These are phyloP conservation scores for Chaetops frenatus DNA, from an alignment of 2,113 vertebrate genomes.

Conservation along the genomic window DNA sequence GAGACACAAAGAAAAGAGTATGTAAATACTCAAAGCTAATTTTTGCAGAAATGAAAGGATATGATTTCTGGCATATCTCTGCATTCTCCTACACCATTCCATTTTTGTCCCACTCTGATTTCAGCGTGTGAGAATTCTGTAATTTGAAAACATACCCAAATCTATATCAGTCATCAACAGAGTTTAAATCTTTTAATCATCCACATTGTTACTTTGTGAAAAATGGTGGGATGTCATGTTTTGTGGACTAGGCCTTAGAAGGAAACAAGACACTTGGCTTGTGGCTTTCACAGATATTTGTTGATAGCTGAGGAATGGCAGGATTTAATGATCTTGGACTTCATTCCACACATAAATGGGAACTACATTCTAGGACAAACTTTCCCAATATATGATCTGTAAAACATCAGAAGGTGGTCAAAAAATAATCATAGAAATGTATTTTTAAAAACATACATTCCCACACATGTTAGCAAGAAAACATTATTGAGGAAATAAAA, in stretches of 20 bases:
- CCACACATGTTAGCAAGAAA: not conserved
- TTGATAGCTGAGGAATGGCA: slow-evolving; percentile 8
- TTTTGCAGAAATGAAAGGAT: not conserved
- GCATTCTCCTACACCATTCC: not conserved
- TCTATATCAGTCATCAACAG: not conserved
- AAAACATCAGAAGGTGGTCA: not conserved
- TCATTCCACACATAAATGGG: not conserved
- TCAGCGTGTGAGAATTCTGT: not conserved
- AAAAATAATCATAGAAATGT: not conserved
- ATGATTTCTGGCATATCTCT: not conserved
- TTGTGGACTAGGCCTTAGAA: not conserved
- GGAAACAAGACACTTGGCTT: not conserved
- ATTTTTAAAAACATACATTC: slow-evolving; percentile 23
- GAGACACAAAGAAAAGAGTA: not conserved
- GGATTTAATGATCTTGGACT: slow-evolving; percentile 18
- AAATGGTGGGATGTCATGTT: not conserved
- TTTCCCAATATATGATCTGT: not conserved
- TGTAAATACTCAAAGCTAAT: not conserved
- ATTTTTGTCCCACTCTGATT: not conserved
- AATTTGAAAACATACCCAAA: not conserved
- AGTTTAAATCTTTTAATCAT: not conserved
- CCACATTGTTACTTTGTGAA: not conserved
- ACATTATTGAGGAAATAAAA: not conserved
- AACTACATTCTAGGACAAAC: slow-evolving; percentile 6
- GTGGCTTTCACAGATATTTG: not conserved